Base-by-base conservation (phyloP, 2,888 invertebrate genomes). In the Phyto melanocephala region DNA sequence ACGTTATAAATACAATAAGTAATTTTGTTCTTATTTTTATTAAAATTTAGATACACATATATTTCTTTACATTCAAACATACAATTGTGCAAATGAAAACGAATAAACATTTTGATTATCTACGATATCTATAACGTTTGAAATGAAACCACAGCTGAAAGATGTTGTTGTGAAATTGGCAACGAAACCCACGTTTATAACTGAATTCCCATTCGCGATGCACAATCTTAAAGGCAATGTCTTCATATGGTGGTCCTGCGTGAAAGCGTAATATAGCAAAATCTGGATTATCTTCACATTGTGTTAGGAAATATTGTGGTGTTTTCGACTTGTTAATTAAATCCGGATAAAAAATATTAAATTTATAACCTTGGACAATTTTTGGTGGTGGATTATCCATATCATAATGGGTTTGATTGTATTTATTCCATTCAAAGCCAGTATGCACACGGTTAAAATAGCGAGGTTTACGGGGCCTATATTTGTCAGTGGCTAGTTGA, bases 381-480 rank as follows among this genome's bases (percentile, higher is more conserved):
- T 99, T 99, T 0, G 99, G 99, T 8, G 99, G 99, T 65, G 99
- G 99, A 92, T 99, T 99, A 91, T 99, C 99, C 96, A 99, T 98
- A 91, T 99, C 99, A 92, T 99, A 99, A 92, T 99, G 99, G 1
- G 99, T 99, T 92, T 99, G 99, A 92, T 99, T 99, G 92, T 99
- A 99, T 92, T 99, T 99, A 92, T 99, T 99, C 99, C 99, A 99
- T 89, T 99, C 99, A 92, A 99, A 99, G 15, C 99, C 99, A 0
- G 97, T 97, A 90, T 97, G 97, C 3, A 97, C 97, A 75, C 97
- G 92, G 93, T 99, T 99, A 92, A 99, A 99, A 92, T 99, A 99
- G 20, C 99, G 92, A 0, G 99, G 99, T 86, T 99, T 99, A 58
- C 99, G 92, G 0, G 99, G 99, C 11, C 99, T 92, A 91, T 99